Percentiles rank a stretch among this genome's conserved stretches.
These are phyloP conservation scores for Callimorpha dominula DNA, from an alignment of 2,888 invertebrate species.

Conservation along the genomic window DNA sequence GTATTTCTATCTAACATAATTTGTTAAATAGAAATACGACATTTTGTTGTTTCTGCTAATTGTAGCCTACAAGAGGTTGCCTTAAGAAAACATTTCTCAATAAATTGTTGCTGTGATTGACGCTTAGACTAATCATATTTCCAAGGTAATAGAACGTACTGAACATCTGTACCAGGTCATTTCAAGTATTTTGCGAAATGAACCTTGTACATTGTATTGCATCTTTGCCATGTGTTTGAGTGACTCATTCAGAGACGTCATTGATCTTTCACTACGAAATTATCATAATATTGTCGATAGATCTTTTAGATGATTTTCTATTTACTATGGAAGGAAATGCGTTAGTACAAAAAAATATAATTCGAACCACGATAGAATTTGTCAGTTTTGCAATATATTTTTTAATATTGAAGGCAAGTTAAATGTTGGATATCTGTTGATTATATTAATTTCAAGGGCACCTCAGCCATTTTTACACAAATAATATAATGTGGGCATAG, in stretches of 20 bases:
- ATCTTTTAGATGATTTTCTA: neutral
- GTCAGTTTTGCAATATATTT: neutral
- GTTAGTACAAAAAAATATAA: too few species aligned
- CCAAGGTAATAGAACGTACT: constrained; percentile 78
- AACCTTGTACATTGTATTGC: constrained; percentile 12
- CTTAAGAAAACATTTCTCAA: constrained; percentile 33
- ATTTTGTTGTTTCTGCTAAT: too few species aligned
- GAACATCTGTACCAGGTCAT: constrained; percentile 52
- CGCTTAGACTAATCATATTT: constrained; percentile 64
- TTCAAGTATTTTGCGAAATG: constrained; percentile 63
- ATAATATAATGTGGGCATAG: neutral
- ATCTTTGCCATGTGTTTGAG: neutral
- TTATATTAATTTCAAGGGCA: neutral
- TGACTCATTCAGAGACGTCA: constrained; percentile 4
- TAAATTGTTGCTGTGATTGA: constrained; percentile 55
- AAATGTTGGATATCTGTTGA: too few species aligned
- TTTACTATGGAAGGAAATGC: neutral
- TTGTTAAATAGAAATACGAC: too few species aligned
- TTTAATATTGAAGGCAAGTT: too few species aligned
- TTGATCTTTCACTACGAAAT: neutral
- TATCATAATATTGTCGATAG: neutral
- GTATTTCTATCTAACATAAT: neutral
- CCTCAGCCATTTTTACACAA: neutral
- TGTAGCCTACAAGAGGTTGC: neutral
- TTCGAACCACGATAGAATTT: neutral